Evolutionary conservation across 2,113 vertebrate genomes (phyloP), one percentile per base, ranked within the genome.

Genomic region (Platysteira castanea): DNA sequence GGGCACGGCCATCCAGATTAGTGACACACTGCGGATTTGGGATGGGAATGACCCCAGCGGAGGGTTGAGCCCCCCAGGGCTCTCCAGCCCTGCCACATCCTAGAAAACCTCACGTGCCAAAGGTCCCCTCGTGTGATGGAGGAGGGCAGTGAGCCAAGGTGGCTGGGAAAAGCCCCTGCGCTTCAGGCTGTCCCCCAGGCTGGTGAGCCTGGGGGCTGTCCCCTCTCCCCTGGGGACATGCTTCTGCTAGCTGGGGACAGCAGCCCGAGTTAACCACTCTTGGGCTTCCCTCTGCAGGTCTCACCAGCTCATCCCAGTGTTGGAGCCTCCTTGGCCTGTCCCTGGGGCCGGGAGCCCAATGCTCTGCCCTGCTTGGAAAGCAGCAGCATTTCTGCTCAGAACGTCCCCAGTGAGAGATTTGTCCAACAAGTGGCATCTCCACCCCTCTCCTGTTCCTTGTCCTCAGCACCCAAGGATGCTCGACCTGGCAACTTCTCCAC

Each of bases 91-190:
- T 52, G 31, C 47, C 42, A 7, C 27, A 13, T 59, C 77, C 67
- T 41, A 57, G 64, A 71, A 57, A 83, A 39, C 37, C 56, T 44
- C 80, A 5, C 0, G 0, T 79, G 77, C 28, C 4, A 2, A 69
- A 69, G 22, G 42, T 59, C 24, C 41, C n/a, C n/a, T 77, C 0
- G 0, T 2, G 2, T 53, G 59, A 24, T 1, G 2, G n/a, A 75
- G 49, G 41, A 91, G 23, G 23, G 46, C 53, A 41, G 53, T 0
- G 1, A 89, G 81, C 64, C 71, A 91, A 59, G 64, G 27, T 19
- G 27, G 44, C 61, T 35, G 57, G 44, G 77, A 90, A 87, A 90
- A 84, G 37, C 44, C 60, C 39, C 35, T 26, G 39, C 24, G 47
- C 52, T 80, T 52, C 30, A 35, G 27, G 21, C 30, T 57, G 73